Evolutionary conservation across 2,888 invertebrate genomes (phyloP), one percentile per base, ranked within the genome.

Genomic region (Platycheirus rosarum): DNA sequence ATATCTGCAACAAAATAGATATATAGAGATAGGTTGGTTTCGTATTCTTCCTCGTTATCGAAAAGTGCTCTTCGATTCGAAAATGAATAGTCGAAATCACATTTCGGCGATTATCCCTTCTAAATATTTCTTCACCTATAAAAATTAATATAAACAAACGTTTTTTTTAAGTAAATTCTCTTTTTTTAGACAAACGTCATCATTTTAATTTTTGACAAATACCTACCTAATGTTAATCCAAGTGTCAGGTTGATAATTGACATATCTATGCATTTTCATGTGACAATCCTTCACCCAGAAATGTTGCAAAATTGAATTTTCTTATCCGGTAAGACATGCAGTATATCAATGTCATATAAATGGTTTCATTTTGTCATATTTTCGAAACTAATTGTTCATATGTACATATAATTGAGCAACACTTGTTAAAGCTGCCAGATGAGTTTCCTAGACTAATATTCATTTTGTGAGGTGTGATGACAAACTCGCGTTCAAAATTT

Each of bases 401-500:
- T n/a, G n/a, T n/a, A n/a, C n/a, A n/a, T n/a, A n/a, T n/a, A n/a
- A n/a, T n/a, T n/a, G n/a, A n/a, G n/a, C n/a, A n/a, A n/a, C n/a
- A n/a, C n/a, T n/a, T n/a, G n/a, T 16, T 8, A 42, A 14, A 32
- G 3, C 13, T 14, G 2, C 8, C 23, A 26, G 2, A 1, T 51
- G n/a, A 5, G n/a, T 9, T 18, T 35, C n/a, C 29, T 1, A 32
- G 8, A 26, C 26, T 26, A 4, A 35, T n/a, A n/a, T n/a, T n/a
- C 8, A 35, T 35, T n/a, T 23, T 57, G 11, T 37, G 13, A 26
- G 37, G 14, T 26, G 7, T 40, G 23, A 11, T 57, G 57, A 57
- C 57, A 40, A 23, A 40, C 11, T 23, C 40, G 37, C 40, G 57
- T 57, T 57, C 6, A 35, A 53, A 60, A 71, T 80, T 80, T 80